Conservation (phyloP, 1,140 invertebrate species). For the Drosophila busckii region DNA sequence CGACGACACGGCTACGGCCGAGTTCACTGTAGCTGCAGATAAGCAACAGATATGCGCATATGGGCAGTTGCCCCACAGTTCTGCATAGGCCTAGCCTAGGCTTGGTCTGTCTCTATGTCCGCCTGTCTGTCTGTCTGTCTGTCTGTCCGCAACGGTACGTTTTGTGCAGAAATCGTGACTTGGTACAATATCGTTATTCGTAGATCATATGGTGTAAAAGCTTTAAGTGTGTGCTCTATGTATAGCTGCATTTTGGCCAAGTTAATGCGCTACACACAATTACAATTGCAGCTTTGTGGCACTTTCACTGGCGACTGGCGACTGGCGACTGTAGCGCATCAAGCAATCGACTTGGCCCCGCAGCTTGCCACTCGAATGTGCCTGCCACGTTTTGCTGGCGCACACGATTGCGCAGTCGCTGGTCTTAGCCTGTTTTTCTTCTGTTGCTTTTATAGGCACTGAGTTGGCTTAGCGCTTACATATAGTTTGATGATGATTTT, state of each 20-base stretch:
- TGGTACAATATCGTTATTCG: conserved; percentile 77
- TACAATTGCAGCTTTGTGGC: background rate
- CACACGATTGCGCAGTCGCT: conserved; percentile 34
- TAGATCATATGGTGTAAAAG: conserved; percentile 78
- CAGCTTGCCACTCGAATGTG: conserved; percentile 30
- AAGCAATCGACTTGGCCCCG: conserved; percentile 24
- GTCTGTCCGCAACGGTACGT: conserved; percentile 62
- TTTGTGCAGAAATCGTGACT: conserved; percentile 77
- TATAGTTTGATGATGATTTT: conserved; percentile 78
- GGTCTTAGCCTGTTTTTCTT: background rate
- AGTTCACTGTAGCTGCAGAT: conserved; percentile 69
- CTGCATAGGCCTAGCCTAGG: conserved; percentile 20
- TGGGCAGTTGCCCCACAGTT: conserved; percentile 54
- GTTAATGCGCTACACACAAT: conserved; percentile 7
- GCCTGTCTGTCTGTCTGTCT: conserved; percentile 22
- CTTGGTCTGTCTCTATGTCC: conserved; percentile 19
- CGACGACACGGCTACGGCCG: conserved; percentile 56
- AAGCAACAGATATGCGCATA: conserved; percentile 72
- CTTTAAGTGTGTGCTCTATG: conserved; percentile 31
- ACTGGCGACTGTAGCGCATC: conserved; percentile 42
- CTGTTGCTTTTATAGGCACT: conserved; percentile 50
- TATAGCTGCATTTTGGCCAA: conserved; percentile 33
- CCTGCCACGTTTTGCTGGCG: conserved; percentile 49
- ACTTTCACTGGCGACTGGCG: too few species aligned
- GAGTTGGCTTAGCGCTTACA: conserved; percentile 49